Evolutionary conservation across 2,888 invertebrate species (phyloP).

Genomic region (Dendrolimus pini): DNA sequence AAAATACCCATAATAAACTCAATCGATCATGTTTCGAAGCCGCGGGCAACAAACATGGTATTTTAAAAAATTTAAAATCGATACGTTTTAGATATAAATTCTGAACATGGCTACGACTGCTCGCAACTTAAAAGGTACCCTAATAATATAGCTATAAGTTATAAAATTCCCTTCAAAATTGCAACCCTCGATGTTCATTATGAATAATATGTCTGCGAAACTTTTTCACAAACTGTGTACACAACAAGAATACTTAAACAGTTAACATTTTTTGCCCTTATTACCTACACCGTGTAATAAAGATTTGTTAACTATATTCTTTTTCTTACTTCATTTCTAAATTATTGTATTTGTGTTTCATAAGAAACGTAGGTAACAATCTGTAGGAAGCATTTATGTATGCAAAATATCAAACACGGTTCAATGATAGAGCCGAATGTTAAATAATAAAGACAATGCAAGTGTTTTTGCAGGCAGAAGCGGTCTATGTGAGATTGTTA

Average conservation of each 20-base stretch:
- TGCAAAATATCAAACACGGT: too few relatives aligned
- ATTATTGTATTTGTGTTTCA: not conserved
- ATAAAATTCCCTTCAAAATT: constrained; percentile 47
- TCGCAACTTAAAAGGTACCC: constrained; percentile 48
- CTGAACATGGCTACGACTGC: constrained; percentile 49
- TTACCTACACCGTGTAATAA: constrained; percentile 15
- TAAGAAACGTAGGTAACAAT: too few relatives aligned
- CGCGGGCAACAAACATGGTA: constrained; percentile 54
- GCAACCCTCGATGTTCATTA: constrained; percentile 50
- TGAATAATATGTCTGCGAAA: constrained; percentile 63
- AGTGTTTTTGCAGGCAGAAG: not conserved
- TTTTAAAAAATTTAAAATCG: constrained; percentile 43
- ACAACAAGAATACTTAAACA: constrained; percentile 60
- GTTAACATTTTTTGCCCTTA: constrained; percentile 40
- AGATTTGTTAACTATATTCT: constrained; percentile 16
- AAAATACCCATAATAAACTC: constrained; percentile 61
- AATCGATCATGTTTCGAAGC: constrained; percentile 53
- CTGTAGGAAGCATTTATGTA: too few relatives aligned
- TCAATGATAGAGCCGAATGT: too few relatives aligned
- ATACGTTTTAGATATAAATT: constrained; percentile 49
- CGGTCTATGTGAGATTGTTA: constrained; percentile 11
- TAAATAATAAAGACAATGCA: too few relatives aligned
- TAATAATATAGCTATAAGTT: constrained; percentile 51
- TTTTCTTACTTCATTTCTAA: constrained; percentile 9
- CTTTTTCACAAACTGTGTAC: constrained; percentile 62